phyloP scores from a whole-genome alignment of 2,888 invertebrate genomes.

The Lamproptera curius region DNA sequence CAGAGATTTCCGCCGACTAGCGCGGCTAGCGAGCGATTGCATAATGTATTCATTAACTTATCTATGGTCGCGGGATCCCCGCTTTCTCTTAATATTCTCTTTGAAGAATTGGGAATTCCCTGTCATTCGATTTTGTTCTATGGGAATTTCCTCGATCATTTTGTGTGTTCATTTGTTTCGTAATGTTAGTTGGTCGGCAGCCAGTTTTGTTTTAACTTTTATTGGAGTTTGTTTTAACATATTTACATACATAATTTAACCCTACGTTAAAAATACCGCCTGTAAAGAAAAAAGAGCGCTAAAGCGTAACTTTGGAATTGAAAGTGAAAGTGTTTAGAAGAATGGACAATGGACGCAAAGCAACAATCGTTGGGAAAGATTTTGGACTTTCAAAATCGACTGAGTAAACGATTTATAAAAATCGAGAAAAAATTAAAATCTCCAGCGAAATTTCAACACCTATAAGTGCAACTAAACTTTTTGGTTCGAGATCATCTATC shows the following conservation, averaged over 20 bases:
- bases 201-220: not conserved
- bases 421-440: not conserved
- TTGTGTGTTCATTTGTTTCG: too few species aligned
- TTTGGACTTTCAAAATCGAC: not conserved
- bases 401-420: not conserved
- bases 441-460: too few species aligned
- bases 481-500: not conserved
- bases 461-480: not conserved
- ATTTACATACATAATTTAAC: not conserved
- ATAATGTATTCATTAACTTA: too few species aligned
- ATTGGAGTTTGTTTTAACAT: not conserved
- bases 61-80: too few species aligned
- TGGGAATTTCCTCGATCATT: not conserved
- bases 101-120: too few species aligned
- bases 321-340: not conserved
- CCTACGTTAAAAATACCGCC: not conserved
- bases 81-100: too few species aligned
- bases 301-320: not conserved
- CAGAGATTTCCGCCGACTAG: too few species aligned
- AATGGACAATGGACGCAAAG: not conserved
- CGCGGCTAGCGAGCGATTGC: too few species aligned
- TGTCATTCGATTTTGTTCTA: not conserved
- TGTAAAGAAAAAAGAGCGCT: too few species aligned
- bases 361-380: not conserved
- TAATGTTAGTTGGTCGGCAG: not conserved